These are phyloP conservation scores for Bicyclus anynana DNA, from an alignment of 1,140 invertebrate species.

Conservation along the genomic window DNA sequence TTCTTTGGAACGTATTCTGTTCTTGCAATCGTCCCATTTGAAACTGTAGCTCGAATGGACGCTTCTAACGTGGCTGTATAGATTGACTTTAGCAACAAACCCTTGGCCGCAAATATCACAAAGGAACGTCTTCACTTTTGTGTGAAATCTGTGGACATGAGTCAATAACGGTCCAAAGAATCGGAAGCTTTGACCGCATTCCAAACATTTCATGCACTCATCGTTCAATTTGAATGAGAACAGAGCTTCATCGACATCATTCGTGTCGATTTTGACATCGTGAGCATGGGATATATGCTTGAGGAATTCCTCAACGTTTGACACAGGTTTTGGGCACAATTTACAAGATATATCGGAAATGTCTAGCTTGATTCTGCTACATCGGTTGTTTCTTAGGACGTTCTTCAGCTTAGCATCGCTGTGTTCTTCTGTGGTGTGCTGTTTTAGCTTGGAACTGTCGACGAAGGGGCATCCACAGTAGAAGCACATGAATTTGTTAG, in stretches of 20 bases:
- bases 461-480: constrained; percentile 47
- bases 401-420: constrained; percentile 22
- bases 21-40: constrained; percentile 8
- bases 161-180: constrained; percentile 41
- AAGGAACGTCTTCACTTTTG: constrained; percentile 32
- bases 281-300: constrained; percentile 27
- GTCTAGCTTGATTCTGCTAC: constrained; percentile 29
- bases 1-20: background rate
- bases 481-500: constrained; percentile 56
- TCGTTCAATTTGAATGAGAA: constrained; percentile 34
- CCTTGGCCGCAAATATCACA: constrained; percentile 42
- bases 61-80: constrained; percentile 18
- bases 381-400: constrained; percentile 12
- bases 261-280: constrained; percentile 22
- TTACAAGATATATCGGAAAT: constrained; percentile 37
- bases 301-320: constrained; percentile 32
- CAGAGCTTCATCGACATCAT: constrained; percentile 20
- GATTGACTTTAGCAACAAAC: constrained; percentile 26
- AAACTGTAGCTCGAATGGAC: constrained; percentile 10
- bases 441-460: constrained; percentile 25
- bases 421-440: constrained; percentile 23
- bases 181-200: constrained; percentile 35
- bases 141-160: constrained; percentile 37
- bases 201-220: constrained; percentile 32
- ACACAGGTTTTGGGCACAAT: constrained; percentile 25